Conservation (phyloP, 2,888 invertebrate genomes). For the Aplocera efformata region DNA sequence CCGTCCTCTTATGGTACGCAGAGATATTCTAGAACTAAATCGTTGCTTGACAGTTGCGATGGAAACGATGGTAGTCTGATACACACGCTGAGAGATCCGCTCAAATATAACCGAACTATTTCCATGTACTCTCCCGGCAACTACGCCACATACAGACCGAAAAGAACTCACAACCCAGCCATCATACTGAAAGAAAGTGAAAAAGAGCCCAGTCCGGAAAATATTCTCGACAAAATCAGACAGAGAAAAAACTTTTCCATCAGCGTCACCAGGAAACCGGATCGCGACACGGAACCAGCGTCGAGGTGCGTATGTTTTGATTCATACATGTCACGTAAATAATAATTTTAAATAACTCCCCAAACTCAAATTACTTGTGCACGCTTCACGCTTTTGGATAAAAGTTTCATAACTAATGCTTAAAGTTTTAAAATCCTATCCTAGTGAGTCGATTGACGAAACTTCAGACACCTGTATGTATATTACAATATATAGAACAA, state of each 20-base stretch:
- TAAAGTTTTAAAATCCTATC: conserved; percentile 52
- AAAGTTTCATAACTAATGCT: conserved; percentile 75
- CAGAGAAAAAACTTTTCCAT: conserved; percentile 73
- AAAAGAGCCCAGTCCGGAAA: conserved; percentile 75
- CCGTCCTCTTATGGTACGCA: conserved; percentile 59
- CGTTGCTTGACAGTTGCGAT: conserved; percentile 66
- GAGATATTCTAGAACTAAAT: conserved; percentile 70
- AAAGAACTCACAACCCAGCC: conserved; percentile 71
- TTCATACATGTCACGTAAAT: conserved; percentile 68
- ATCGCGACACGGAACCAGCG: conserved; percentile 62
- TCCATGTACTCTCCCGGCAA: conserved; percentile 75
- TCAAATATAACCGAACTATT: conserved; percentile 68
- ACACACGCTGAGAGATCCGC: conserved; percentile 56
- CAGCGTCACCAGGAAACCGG: conserved; percentile 72
- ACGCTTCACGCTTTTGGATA: conserved; percentile 76
- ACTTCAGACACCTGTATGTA: conserved; percentile 40
- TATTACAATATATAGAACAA: conserved; percentile 8
- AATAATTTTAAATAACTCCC: conserved; percentile 75
- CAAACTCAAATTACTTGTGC: conserved; percentile 65
- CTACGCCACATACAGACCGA: conserved; percentile 75
- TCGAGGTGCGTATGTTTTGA: conserved; percentile 73
- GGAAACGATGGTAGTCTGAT: conserved; percentile 50
- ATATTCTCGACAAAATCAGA: conserved; percentile 74
- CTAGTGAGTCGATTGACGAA: conserved; percentile 41
- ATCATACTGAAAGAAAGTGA: conserved; percentile 75